Conservation (phyloP, 2,113 vertebrate species). For the Oryzias melastigma region DNA sequence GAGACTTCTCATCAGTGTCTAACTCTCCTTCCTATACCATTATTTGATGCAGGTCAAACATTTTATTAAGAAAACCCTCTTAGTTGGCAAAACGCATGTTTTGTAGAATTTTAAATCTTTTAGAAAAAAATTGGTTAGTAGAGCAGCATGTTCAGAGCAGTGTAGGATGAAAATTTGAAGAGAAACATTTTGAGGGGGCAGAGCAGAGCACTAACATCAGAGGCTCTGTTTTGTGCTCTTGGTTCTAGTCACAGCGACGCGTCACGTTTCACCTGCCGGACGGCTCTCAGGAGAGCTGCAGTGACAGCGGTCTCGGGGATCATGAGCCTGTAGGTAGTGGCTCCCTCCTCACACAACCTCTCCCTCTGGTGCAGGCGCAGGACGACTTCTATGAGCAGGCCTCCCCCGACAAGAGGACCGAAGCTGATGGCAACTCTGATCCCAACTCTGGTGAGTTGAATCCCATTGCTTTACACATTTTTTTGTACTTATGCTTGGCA, state of each 20-base stretch:
- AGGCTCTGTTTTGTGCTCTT: conserved; percentile 87
- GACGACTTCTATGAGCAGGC: conserved; percentile 98
- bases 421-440: conserved; percentile 98
- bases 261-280: conserved; percentile 99
- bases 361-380: conserved; percentile 99
- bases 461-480: not conserved
- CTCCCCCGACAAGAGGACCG: conserved; percentile 98
- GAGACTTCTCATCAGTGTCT: conserved; percentile 67
- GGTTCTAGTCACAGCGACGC: conserved; percentile 98
- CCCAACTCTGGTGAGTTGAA: conserved; percentile 95
- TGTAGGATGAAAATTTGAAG: conserved; percentile 25
- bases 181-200: conserved; percentile 35
- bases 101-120: conserved; percentile 21
- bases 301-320: conserved; percentile 98
- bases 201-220: conserved; percentile 84
- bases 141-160: conserved; percentile 36
- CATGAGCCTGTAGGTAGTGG: conserved; percentile 97
- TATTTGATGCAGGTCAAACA: conserved; percentile 39
- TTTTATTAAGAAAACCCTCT: conserved; percentile 5
- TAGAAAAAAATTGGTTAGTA: conserved; percentile 32
- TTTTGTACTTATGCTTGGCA: not conserved
- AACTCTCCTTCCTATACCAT: conserved; percentile 37
- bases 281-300: conserved; percentile 99
- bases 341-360: conserved; percentile 97
- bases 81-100: not conserved